Evolutionary conservation across 2,888 invertebrate species (phyloP).

Genomic region (Apodemia zela): DNA sequence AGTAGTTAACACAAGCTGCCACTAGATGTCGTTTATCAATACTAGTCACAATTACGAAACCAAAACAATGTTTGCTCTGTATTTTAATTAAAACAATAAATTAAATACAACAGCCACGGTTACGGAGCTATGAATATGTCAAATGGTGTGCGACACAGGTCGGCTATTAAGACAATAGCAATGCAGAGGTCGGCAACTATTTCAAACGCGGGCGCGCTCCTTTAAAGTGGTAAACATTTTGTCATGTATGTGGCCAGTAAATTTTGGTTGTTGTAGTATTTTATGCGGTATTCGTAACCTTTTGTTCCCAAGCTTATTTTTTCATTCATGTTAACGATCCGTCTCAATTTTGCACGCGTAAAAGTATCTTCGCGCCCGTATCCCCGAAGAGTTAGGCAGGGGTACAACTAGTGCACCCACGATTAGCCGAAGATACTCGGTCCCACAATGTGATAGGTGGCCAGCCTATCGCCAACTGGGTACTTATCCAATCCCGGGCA

Average conservation of each 20-base stretch:
- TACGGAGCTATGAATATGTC: conserved; percentile 28
- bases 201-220: conserved; percentile 45
- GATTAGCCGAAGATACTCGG: too few relatives aligned
- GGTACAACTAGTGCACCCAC: too few relatives aligned
- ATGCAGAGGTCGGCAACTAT: conserved; percentile 62
- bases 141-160: conserved; percentile 42
- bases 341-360: too few relatives aligned
- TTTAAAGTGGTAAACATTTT: conserved; percentile 63
- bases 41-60: conserved; percentile 28
- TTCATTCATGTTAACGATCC: too few relatives aligned
- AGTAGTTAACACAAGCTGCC: conserved; percentile 7
- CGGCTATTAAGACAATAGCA: conserved; percentile 49
- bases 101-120: conserved; percentile 35
- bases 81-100: conserved; percentile 45
- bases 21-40: conserved; percentile 16
- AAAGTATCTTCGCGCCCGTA: too few relatives aligned
- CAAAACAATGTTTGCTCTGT: conserved; percentile 37
- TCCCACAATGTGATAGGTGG: too few relatives aligned
- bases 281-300: too few relatives aligned
- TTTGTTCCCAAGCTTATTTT: too few relatives aligned
- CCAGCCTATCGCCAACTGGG: too few relatives aligned
- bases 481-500: too few relatives aligned
- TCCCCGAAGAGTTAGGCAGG: too few relatives aligned
- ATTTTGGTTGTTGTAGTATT: not conserved
- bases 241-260: conserved; percentile 46